Percentiles rank a stretch among this genome's conserved stretches.
Conservation (phyloP, 2,888 invertebrate genomes). For the Eustalomyia histrio region DNA sequence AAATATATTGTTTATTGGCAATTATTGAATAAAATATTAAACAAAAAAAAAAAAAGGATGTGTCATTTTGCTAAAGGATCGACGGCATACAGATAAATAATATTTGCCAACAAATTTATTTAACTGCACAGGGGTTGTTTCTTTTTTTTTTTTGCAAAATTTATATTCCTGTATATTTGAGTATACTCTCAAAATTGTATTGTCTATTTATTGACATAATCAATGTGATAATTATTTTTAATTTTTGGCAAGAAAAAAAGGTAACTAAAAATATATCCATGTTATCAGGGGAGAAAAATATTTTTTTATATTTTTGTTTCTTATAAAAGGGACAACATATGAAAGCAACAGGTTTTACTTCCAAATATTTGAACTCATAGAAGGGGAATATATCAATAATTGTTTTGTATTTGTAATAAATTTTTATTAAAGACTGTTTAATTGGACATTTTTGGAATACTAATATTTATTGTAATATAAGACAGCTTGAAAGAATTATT, state of each 20-base stretch:
- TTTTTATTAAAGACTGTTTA: constrained; percentile 50
- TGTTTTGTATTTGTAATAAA: constrained; percentile 16
- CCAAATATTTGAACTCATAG: background rate
- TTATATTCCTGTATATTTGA: background rate
- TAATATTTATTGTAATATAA: constrained; percentile 33
- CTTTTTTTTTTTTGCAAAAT: constrained; percentile 39
- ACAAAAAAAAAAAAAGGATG: constrained; percentile 36
- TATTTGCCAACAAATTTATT: constrained; percentile 3
- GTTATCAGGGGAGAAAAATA: background rate
- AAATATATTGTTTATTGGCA: constrained; percentile 38
- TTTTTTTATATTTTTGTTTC: background rate
- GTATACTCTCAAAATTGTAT: constrained; percentile 21
- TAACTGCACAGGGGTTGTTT: constrained; percentile 39
- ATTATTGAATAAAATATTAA: constrained; percentile 29
- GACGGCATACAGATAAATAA: background rate
- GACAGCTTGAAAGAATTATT: too few species aligned
- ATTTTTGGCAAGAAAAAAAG: background rate
- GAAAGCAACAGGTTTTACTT: constrained; percentile 54
- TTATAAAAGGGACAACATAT: background rate
- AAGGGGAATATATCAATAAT: constrained; percentile 12
- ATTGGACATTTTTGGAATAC: constrained; percentile 46
- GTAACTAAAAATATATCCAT: constrained; percentile 3
- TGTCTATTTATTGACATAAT: constrained; percentile 58
- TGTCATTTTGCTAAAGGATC: constrained; percentile 39
- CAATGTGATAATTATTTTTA: constrained; percentile 60